Conservation (phyloP, 1,140 invertebrate species). For the Drosophila nebulosa region DNA sequence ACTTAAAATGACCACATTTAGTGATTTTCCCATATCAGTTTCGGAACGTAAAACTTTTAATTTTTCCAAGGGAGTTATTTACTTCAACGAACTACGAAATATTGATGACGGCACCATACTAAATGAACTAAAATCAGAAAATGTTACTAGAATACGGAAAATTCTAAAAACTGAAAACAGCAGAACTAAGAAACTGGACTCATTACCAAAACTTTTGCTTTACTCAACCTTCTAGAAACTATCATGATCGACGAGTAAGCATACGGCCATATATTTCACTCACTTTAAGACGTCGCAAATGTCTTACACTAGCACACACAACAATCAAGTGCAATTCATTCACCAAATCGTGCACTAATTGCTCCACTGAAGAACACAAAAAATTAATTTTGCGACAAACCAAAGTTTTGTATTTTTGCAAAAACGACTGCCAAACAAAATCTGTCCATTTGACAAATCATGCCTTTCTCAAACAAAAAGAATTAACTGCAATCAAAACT, state of each 20-base stretch:
- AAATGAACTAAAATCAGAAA: slow-evolving; percentile 5
- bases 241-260: slow-evolving; percentile 8
- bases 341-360: slow-evolving; percentile 7
- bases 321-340: neutral
- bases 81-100: too few relatives aligned
- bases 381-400: neutral
- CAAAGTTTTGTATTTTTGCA: slow-evolving; percentile 5
- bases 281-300: slow-evolving; percentile 1
- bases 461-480: slow-evolving; percentile 20
- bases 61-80: too few relatives aligned
- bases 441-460: slow-evolving; percentile 3
- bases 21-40: neutral
- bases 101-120: too few relatives aligned
- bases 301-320: too few relatives aligned
- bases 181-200: slow-evolving; percentile 9
- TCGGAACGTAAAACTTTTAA: too few relatives aligned
- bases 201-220: slow-evolving; percentile 12
- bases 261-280: slow-evolving; percentile 9
- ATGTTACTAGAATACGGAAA: slow-evolving; percentile 15
- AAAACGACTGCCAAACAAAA: neutral
- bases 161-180: slow-evolving; percentile 9
- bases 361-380: slow-evolving; percentile 7
- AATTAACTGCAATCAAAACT: slow-evolving; percentile 7
- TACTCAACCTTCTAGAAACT: slow-evolving; percentile 9
- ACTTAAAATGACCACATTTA: neutral